Evolutionary conservation across 2,113 vertebrate genomes (phyloP).

Genomic region (Pristiophorus japonicus): DNA sequence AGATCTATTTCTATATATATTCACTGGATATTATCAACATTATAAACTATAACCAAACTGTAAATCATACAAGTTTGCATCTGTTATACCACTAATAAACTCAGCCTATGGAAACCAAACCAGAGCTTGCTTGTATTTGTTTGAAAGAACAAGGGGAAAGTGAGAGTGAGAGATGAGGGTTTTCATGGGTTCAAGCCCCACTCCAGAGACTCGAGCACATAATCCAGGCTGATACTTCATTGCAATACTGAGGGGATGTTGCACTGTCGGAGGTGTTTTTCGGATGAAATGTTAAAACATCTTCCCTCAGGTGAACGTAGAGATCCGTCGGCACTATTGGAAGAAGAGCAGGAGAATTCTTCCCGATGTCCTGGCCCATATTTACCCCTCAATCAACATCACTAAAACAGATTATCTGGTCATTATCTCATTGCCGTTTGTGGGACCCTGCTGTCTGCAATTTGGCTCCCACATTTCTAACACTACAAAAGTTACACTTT

Average conservation of each 20-base stretch:
- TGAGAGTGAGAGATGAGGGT: not conserved
- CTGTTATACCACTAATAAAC: constrained; percentile 31
- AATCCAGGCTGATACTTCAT: not conserved
- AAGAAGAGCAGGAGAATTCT: not conserved
- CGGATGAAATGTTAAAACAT: not conserved
- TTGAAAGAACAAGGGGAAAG: not conserved
- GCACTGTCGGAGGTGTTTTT: not conserved
- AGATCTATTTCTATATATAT: constrained; percentile 36
- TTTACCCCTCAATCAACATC: not conserved
- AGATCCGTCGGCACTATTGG: not conserved
- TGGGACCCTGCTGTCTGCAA: not conserved
- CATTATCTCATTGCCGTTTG: not conserved
- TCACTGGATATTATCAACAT: constrained; percentile 29
- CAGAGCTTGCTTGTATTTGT: not conserved
- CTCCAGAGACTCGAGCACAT: not conserved
- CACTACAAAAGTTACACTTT: not conserved
- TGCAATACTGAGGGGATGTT: not conserved
- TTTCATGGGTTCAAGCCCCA: not conserved
- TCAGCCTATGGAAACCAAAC: not conserved
- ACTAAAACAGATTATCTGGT: not conserved
- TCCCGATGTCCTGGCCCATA: too few species aligned
- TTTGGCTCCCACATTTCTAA: not conserved
- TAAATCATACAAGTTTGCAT: constrained; percentile 35
- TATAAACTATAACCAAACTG: constrained; percentile 28
- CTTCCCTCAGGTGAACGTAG: not conserved